Conservation (phyloP, 2,797 vertebrate genomes). For the Spizella passerina region DNA sequence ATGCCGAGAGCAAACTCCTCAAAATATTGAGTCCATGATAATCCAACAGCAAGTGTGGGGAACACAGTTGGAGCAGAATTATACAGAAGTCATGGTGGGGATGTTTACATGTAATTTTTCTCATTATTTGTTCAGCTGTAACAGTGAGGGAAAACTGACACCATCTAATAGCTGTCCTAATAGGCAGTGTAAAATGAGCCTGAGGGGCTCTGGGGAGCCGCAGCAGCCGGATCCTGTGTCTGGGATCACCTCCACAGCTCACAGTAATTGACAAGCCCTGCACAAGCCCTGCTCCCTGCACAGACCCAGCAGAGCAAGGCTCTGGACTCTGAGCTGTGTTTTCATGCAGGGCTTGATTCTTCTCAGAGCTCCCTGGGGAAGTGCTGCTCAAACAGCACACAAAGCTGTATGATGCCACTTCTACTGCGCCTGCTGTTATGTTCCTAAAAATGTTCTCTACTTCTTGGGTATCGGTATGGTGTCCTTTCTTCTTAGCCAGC, state of each 20-base stretch:
- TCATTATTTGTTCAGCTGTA: constrained; percentile 17
- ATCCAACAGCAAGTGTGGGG: background rate
- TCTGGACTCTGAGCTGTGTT: fast-evolving
- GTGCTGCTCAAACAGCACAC: background rate
- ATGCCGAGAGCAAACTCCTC: background rate
- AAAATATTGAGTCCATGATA: background rate
- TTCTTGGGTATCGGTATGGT: fast-evolving
- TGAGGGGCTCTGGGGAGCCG: background rate
- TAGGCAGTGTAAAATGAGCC: background rate
- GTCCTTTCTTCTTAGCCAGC: background rate
- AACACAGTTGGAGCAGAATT: background rate
- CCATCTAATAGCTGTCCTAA: background rate
- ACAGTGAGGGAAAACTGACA: background rate
- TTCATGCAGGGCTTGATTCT: background rate
- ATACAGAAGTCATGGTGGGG: background rate
- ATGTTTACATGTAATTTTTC: constrained; percentile 20
- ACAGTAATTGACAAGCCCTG: background rate
- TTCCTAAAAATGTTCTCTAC: background rate
- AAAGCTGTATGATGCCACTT: background rate
- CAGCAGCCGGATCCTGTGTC: background rate
- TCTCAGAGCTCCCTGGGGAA: background rate
- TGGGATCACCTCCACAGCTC: background rate
- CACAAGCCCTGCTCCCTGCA: background rate
- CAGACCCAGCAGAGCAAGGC: fast-evolving
- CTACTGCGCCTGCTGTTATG: fast-evolving